A percentile compares a stretch with the other conserved stretches of the same genome.
phyloP scores from a whole-genome alignment of 2,797 vertebrate species.

The Acipenser ruthenus region DNA sequence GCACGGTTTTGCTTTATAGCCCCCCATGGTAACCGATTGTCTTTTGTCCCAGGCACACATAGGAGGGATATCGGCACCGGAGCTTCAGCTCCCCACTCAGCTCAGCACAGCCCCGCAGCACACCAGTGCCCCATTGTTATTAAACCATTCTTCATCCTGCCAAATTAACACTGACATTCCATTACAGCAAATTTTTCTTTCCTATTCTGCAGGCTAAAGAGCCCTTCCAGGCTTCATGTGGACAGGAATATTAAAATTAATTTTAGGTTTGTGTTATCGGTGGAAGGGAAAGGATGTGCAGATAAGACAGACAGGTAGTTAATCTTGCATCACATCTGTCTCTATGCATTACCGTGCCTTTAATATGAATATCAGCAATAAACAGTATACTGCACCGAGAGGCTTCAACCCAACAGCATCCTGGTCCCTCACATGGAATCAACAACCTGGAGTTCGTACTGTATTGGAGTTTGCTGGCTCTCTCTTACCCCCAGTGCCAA shows the following conservation, averaged over 20 bases:
- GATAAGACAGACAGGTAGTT: no score
- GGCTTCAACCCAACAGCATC: no score
- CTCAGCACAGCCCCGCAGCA: background rate
- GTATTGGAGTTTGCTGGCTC: no score
- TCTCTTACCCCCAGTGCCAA: no score
- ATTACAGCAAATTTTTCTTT: background rate
- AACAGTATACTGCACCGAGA: no score
- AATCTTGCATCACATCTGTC: no score
- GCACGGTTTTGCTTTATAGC: no score
- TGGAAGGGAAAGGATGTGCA: background rate
- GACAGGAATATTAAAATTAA: background rate
- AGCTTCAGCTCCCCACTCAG: no score
- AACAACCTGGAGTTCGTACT: no score
- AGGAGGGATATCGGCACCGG: background rate
- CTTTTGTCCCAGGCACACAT: background rate
- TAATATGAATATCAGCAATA: no score
- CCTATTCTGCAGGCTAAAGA: background rate
- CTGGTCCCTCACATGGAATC: no score
- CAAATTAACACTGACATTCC: conserved; percentile 1
- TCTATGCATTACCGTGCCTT: no score
- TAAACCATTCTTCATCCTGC: background rate
- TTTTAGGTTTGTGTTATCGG: background rate
- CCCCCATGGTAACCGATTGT: background rate
- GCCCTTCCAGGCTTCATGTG: background rate
- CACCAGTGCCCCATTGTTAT: background rate